Evolutionary conservation across 2,797 vertebrate genomes (phyloP).

Genomic region (Thalassophryne amazonica): DNA sequence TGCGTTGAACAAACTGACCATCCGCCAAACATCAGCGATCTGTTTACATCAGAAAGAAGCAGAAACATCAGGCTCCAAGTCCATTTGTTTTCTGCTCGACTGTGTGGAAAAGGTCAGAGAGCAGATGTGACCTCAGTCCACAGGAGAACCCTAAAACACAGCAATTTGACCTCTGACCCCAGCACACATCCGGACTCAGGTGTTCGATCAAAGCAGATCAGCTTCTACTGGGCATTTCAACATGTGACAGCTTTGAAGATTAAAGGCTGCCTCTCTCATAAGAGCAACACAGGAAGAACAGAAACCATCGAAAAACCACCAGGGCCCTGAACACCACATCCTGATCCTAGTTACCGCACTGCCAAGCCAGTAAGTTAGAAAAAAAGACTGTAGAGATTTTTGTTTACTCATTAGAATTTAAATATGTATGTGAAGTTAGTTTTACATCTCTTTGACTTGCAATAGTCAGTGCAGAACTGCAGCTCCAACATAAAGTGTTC

Average conservation of each 20-base stretch:
- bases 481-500: no score
- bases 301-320: neutral
- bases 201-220: neutral
- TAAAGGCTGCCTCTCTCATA: neutral
- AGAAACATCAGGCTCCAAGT: no score
- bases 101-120: slow-evolving; percentile 5
- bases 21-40: no score
- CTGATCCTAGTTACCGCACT: no score
- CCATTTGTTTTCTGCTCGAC: neutral
- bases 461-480: no score
- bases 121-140: slow-evolving; percentile 17
- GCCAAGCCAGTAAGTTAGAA: no score
- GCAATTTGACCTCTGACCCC: slow-evolving; percentile 3
- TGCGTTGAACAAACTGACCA: no score
- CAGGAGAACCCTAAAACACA: neutral
- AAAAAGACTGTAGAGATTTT: no score
- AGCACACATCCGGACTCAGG: slow-evolving; percentile 13
- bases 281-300: neutral
- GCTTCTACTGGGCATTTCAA: slow-evolving; percentile 1
- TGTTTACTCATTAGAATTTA: no score
- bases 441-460: no score
- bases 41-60: no score
- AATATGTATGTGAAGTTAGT: no score
- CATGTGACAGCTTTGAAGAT: neutral
- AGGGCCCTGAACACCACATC: neutral